Evolutionary conservation across 2,888 invertebrate species (phyloP).

Genomic region (Idaea straminata): DNA sequence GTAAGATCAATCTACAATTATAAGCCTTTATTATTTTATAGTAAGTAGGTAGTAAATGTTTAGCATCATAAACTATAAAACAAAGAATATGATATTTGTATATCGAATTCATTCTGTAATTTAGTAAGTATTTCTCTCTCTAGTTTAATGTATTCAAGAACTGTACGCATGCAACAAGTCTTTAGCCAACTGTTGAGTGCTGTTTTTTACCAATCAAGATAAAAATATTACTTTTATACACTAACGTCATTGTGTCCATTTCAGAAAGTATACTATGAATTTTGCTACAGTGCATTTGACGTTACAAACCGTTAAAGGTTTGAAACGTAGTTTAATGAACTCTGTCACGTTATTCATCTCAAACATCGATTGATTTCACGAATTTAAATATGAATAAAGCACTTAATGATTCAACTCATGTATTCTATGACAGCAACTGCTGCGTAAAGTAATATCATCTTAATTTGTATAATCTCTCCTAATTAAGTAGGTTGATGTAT

Average conservation of each 20-base stretch:
- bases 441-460: no score
- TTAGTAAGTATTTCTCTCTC: conserved; percentile 18
- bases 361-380: no score
- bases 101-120: background rate
- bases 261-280: no score
- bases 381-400: no score
- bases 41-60: background rate
- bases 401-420: no score
- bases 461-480: no score
- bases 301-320: conserved; percentile 31
- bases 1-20: background rate
- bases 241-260: background rate
- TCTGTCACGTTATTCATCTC: no score
- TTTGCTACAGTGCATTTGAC: no score
- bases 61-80: conserved; percentile 10
- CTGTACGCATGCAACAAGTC: conserved; percentile 70
- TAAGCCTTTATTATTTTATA: background rate
- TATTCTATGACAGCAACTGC: no score
- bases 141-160: conserved; percentile 59
- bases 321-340: no score
- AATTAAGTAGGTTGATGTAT: no score
- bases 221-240: no score
- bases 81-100: conserved; percentile 13
- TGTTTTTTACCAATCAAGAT: conserved; percentile 5
- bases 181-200: conserved; percentile 71